Conservation (phyloP, 1,140 invertebrate genomes). For the Copidosoma floridanum region DNA sequence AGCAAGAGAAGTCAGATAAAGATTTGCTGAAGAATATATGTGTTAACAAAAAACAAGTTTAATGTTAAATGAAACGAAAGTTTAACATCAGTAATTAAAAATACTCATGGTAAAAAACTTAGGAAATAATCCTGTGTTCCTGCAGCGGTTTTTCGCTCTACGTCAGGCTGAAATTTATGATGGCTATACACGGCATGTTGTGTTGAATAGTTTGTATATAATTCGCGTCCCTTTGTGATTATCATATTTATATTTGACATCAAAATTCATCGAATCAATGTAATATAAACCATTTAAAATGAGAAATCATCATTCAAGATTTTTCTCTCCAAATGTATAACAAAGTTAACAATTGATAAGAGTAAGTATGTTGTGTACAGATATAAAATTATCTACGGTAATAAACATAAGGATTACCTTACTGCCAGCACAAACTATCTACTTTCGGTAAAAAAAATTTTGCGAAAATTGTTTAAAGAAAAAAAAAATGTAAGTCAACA, state of each 20-base stretch:
- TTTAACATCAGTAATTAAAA: too few species aligned
- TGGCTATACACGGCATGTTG: slow-evolving; percentile 35
- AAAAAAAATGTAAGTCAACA: too few species aligned
- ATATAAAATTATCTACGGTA: too few species aligned
- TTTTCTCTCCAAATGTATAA: too few species aligned
- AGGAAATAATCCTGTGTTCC: slow-evolving; percentile 41
- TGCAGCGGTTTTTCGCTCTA: slow-evolving; percentile 22
- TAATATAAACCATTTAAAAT: slow-evolving; percentile 9
- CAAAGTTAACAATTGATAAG: too few species aligned
- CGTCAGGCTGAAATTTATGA: slow-evolving; percentile 24
- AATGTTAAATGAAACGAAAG: not conserved
- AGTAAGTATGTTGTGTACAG: too few species aligned
- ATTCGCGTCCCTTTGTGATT: slow-evolving; percentile 28
- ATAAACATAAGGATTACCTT: too few species aligned
- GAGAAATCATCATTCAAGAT: slow-evolving; percentile 20
- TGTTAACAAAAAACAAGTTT: not conserved
- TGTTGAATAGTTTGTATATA: slow-evolving; percentile 29
- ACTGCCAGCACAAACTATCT: too few species aligned
- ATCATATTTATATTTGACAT: slow-evolving; percentile 26
- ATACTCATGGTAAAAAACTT: slow-evolving; percentile 17
- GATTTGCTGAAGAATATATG: too few species aligned
- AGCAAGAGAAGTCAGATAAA: too few species aligned
- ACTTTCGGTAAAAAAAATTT: too few species aligned
- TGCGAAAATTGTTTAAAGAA: too few species aligned
- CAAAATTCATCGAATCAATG: not conserved